Evolutionary conservation across 1,140 invertebrate species (phyloP).

Genomic region (Gryon sp.): DNA sequence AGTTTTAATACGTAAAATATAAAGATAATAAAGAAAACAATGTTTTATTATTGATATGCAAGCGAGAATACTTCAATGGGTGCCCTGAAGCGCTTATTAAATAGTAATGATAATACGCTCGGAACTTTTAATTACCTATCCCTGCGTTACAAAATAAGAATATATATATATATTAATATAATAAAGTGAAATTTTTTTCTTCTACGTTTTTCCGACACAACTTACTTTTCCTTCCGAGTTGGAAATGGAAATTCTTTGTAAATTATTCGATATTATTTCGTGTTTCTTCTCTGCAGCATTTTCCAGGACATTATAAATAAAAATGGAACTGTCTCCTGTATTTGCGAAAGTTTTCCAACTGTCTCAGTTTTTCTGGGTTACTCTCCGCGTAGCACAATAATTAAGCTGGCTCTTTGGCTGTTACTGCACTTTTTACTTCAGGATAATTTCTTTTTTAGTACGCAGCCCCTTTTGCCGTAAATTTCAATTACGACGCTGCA

Average conservation of each 20-base stretch:
- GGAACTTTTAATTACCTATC: constrained; percentile 54
- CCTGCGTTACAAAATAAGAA: constrained; percentile 11
- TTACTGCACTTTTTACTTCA: constrained; percentile 62
- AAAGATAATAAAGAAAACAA: too few species aligned
- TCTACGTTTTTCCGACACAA: constrained; percentile 12
- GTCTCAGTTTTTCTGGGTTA: constrained; percentile 64
- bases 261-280: constrained; percentile 65
- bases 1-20: too few species aligned
- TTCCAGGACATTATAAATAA: constrained; percentile 62
- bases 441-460: constrained; percentile 57
- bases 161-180: constrained; percentile 57
- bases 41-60: constrained; percentile 17
- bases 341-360: constrained; percentile 61
- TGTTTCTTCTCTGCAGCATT: constrained; percentile 46
- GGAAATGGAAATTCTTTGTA: constrained; percentile 61
- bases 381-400: constrained; percentile 59
- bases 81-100: constrained; percentile 22
- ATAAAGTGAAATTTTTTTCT: constrained; percentile 27
- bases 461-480: constrained; percentile 51
- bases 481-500: constrained; percentile 60
- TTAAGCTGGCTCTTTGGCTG: constrained; percentile 62
- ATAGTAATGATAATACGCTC: constrained; percentile 41
- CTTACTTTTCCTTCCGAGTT: constrained; percentile 35
- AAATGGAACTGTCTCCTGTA: constrained; percentile 60
- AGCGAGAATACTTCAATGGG: constrained; percentile 17